These are phyloP conservation scores for Drosophila orosa DNA, from an alignment of 1,140 invertebrate genomes.

Conservation along the genomic window DNA sequence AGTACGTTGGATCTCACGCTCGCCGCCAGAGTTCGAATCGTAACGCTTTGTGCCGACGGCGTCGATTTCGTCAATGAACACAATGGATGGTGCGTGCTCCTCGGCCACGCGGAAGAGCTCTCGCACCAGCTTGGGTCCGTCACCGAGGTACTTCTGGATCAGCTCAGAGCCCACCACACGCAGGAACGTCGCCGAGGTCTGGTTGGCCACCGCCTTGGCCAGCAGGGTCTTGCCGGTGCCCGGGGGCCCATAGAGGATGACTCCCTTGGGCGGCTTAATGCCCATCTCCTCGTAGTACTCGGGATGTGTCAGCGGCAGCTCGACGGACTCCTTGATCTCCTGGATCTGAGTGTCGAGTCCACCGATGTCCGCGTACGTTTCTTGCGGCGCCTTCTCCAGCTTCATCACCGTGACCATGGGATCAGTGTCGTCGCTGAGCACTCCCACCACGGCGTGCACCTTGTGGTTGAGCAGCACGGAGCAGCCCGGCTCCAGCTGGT, in stretches of 20 bases:
- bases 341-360: slow-evolving; percentile 99
- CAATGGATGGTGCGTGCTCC: slow-evolving; percentile 99
- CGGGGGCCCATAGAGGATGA: slow-evolving; percentile 99
- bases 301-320: slow-evolving; percentile 98
- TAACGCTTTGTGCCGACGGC: slow-evolving; percentile 99
- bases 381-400: slow-evolving; percentile 99
- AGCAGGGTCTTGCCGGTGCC: slow-evolving; percentile 99
- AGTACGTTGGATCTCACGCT: slow-evolving; percentile 99
- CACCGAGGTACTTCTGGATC: slow-evolving; percentile 98
- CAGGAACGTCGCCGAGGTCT: slow-evolving; percentile 99
- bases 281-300: slow-evolving; percentile 99
- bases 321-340: slow-evolving; percentile 99
- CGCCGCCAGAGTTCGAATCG: slow-evolving; percentile 99
- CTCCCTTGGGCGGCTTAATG: slow-evolving; percentile 99
- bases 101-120: slow-evolving; percentile 99
- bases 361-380: slow-evolving; percentile 99
- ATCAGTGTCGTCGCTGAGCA: slow-evolving; percentile 99
- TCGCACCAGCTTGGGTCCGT: slow-evolving; percentile 99
- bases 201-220: slow-evolving; percentile 99
- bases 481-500: slow-evolving; percentile 99
- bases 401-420: slow-evolving; percentile 99
- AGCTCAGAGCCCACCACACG: slow-evolving; percentile 99
- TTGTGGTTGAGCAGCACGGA: slow-evolving; percentile 99
- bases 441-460: slow-evolving; percentile 99
- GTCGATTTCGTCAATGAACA: slow-evolving; percentile 99